Base-by-base conservation (phyloP, 92 coral and sea anemone genomes). In the Zoanthus solanderi region DNA sequence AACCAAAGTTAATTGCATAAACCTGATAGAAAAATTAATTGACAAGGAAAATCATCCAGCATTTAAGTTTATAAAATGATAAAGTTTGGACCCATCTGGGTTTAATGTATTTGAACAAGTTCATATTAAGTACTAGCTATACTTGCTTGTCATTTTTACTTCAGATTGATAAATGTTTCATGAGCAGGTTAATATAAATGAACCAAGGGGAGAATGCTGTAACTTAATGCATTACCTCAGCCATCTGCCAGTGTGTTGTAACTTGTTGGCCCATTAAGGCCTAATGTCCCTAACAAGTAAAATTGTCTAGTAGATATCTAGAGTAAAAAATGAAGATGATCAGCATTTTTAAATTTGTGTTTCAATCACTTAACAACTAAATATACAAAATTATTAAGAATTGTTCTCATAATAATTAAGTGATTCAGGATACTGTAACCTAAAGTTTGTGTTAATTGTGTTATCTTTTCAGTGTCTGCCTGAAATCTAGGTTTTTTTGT, bases 1-100 rank as follows among this genome's bases (percentile, higher is more conserved):
- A 89, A 9, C 76, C 83, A 30, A 89, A 71, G 23, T 54, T 83
- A 88, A 72, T 88, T 69, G 3, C 68, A 18, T 18, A 61, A 61
- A 61, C 68, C 28, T 61, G 68, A 61, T 61, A 61, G 68, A 61
- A 61, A 61, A 61, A 61, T 61, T 58, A 58, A 58, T 58, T 58
- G 66, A 58, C 66, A 58, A 58, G 66, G 66, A 58, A 58, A 58
- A 58, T 58, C 66, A 58, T 58, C 66, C 66, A 58, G 66, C 66
- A 58, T 58, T 58, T 58, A 58, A 58, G 66, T 5, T 17, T 2
- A 58, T 58, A 58, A 58, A 58, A 58, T 58, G 18, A 0, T 5
- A 58, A 58, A 58, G 66, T 58, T 58, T 17, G 18, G 73, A 68
- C 73, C 73, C 73, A 28, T 68, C 73, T 31, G 73, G 73, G 73